These are phyloP conservation scores for Cyclargus thomasi DNA, from an alignment of 1,140 invertebrate genomes.

Conservation along the genomic window DNA sequence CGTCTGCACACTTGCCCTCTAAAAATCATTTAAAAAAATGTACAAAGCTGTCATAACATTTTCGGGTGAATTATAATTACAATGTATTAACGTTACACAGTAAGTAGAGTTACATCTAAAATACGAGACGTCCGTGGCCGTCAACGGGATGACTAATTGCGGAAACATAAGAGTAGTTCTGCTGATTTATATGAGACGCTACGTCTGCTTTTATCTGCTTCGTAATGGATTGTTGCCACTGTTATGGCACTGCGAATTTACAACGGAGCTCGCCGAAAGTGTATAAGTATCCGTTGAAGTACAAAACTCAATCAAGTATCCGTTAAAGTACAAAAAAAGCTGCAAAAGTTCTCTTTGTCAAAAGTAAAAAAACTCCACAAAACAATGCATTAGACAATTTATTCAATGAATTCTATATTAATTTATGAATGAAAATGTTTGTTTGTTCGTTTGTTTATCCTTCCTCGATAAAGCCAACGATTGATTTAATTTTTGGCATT, in stretches of 20 bases:
- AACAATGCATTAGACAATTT: too few species aligned
- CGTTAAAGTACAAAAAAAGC: too few species aligned
- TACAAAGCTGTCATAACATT: neutral
- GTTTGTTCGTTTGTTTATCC: too few species aligned
- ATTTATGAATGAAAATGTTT: too few species aligned
- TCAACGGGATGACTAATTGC: neutral
- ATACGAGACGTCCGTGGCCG: constrained; percentile 10
- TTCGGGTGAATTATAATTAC: neutral
- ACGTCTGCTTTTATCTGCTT: neutral
- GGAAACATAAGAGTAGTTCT: constrained; percentile 5
- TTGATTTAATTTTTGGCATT: too few species aligned
- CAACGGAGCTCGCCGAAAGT: neutral
- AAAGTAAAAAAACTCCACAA: too few species aligned
- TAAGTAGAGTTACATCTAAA: constrained; percentile 8
- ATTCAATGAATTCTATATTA: too few species aligned
- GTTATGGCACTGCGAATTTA: neutral
- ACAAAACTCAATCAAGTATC: too few species aligned
- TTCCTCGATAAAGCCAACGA: too few species aligned
- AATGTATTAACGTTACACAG: neutral
- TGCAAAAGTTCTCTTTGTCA: too few species aligned
- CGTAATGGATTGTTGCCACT: neutral
- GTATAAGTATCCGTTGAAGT: neutral
- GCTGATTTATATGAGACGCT: neutral
- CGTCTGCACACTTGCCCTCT: too few species aligned
- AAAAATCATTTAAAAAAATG: too few species aligned